phyloP scores from a whole-genome alignment of 2,888 invertebrate species.

The Gasteruption jaculator region DNA sequence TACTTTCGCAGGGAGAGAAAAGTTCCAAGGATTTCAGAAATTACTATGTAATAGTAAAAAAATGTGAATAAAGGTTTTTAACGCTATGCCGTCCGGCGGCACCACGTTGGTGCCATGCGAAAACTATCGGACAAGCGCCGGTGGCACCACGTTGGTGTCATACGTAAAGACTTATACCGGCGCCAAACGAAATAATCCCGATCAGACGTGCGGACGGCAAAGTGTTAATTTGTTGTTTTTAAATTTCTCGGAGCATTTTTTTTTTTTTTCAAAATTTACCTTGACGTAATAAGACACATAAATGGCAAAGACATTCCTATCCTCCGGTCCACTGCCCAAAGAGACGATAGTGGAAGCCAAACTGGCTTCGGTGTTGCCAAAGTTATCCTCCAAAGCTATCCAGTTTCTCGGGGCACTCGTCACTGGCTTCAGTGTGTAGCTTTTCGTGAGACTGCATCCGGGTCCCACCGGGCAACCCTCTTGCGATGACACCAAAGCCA shows the following conservation, averaged over 20 bases:
- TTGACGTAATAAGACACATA: slow-evolving; percentile 90
- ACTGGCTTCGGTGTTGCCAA: slow-evolving; percentile 52
- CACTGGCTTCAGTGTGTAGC: slow-evolving; percentile 65
- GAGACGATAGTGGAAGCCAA: slow-evolving; percentile 59
- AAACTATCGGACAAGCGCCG: too few relatives aligned
- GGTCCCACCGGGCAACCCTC: slow-evolving; percentile 65
- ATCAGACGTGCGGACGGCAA: too few relatives aligned
- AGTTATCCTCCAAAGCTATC: slow-evolving; percentile 85
- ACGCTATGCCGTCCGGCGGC: too few relatives aligned
- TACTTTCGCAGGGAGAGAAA: too few relatives aligned
- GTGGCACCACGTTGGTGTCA: too few relatives aligned
- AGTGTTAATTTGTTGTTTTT: too few relatives aligned
- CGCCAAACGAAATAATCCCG: too few relatives aligned
- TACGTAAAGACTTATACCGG: too few relatives aligned
- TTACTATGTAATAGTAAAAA: too few relatives aligned
- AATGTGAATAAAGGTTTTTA: too few relatives aligned
- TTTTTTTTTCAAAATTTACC: slow-evolving; percentile 44
- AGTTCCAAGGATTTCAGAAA: too few relatives aligned
- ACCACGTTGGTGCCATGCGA: too few relatives aligned
- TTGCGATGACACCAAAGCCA: slow-evolving; percentile 63
- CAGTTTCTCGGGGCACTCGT: slow-evolving; percentile 82
- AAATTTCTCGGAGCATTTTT: slow-evolving; percentile 6
- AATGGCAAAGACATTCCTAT: slow-evolving; percentile 83
- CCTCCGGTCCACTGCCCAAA: slow-evolving; percentile 59
- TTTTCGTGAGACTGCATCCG: slow-evolving; percentile 61